Base-by-base conservation (phyloP, 2,113 vertebrate genomes). In the Otocyon megalotis region DNA sequence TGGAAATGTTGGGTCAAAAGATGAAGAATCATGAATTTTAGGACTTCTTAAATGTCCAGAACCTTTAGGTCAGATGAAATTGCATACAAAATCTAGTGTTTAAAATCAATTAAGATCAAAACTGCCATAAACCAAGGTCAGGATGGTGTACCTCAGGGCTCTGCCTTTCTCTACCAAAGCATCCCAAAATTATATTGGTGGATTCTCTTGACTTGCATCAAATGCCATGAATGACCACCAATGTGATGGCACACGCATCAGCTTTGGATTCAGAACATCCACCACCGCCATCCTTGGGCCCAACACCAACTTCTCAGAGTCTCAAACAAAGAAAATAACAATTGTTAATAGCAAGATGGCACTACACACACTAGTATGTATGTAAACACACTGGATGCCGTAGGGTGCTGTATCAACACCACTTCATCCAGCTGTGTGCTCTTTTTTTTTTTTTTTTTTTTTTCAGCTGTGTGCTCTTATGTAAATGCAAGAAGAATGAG, bases 41-140 rank as follows among this genome's bases (percentile, higher is more conserved):
- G 10, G 13, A 43, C 3, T n/a, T 79, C 81, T 30, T 60, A 89
- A 83, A 76, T 90, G 58, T 32, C 43, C 35, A 65, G 32, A 85
- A 94, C 12, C 11, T 37, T 43, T 28, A 32, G 81, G 60, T 93
- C 76, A 81, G 80, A 62, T 88, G 53, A 90, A 90, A 95, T 28
- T 30, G 16, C n/a, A 7, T n/a, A 30, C 63, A 16, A 92, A 92
- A 92, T 80, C 20, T 22, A 74, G 20, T 26, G 2, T 81, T 81
- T n/a, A 76, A 84, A 88, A 62, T 50, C 72, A 81, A 79, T 58
- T 37, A 67, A 67, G 58, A 63, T 16, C 69, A 8, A 26, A 91
- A 24, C 5, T 54, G 13, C 26, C 79, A 10, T 58, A 16, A 91
- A 56, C 30, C 17, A 53, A 5, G 5, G 7, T 60, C 90, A 48